Conservation (phyloP, 2,113 vertebrate species). For the Dendrocopos noguchii region DNA sequence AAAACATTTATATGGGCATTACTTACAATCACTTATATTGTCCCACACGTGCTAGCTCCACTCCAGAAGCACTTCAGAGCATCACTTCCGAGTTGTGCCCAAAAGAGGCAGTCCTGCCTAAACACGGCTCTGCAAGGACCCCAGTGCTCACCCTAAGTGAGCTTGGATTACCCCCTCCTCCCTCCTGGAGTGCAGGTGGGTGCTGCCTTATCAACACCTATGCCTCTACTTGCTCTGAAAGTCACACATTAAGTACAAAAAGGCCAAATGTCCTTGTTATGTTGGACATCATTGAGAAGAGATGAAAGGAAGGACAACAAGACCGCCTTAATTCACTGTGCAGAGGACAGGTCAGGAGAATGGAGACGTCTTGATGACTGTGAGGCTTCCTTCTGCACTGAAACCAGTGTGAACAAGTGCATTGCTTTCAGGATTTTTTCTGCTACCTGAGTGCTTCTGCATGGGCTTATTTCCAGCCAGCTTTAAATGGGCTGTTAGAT, state of each 20-base stretch:
- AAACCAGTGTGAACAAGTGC: neutral
- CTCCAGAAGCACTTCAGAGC: neutral
- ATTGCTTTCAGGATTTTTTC: neutral
- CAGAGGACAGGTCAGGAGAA: neutral
- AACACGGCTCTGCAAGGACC: neutral
- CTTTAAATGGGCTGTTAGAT: neutral
- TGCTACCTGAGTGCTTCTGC: neutral
- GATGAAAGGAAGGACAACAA: neutral
- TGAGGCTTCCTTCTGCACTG: neutral
- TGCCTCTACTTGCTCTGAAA: neutral
- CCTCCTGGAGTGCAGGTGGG: neutral
- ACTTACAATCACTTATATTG: neutral
- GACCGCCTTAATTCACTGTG: neutral
- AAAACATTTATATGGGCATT: fast-evolving
- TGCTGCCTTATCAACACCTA: neutral
- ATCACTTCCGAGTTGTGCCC: neutral
- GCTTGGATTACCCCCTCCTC: neutral
- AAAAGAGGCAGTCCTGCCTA: neutral
- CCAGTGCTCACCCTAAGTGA: neutral
- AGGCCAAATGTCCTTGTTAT: neutral
- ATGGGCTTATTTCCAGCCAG: neutral
- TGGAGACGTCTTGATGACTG: neutral
- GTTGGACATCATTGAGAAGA: neutral
- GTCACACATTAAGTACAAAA: neutral
- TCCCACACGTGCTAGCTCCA: neutral